Evolutionary conservation across 92 coral and sea anemone species (phyloP), one percentile per base, ranked within the genome.

Genomic region (Porites rus): DNA sequence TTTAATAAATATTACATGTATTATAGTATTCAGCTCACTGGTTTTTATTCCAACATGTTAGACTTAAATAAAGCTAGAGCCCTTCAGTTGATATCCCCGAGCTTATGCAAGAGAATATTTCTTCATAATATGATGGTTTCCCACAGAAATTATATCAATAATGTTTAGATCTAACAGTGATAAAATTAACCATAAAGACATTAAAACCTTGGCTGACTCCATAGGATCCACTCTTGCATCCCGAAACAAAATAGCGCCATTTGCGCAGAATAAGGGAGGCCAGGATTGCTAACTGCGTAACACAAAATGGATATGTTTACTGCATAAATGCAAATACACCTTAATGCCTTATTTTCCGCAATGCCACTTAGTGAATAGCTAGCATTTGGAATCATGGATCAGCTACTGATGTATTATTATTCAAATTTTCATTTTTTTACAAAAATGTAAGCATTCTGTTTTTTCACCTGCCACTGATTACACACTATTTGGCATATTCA

Each of bases 221-320:
- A 61, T 83, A 83, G n/a, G 87, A 72, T 65, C 87, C 87, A 83
- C 74, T 83, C 19, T 83, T 76, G 73, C 87, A 83, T 16, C 87
- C 87, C 87, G 74, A 73, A 80, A 51, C 63, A 61, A 83, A 73
- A 73, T 53, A 46, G 16, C 6, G 80, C 80, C 72, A 83, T 73
- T 73, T 51, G 64, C 81, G 56, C 12, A 22, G 52, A 73, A 52
- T 65, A 16, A 31, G 64, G 71, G 51, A 70, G 9, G 28, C 86
- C 51, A 81, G 77, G 1, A 53, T 24, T 28, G 18, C 67, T 28
- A 38, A 38, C 3, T 71, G 69, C 25, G 0, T 19, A 61, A 22
- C 46, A 21, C 79, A 83, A 73, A 61, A 61, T 31, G 12, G 6
- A 28, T 5, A 73, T 12, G 16, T n/a, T 56, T 63, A 21, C 46